These are phyloP conservation scores for Tragulus kanchil DNA, from an alignment of 2,113 vertebrate genomes.

Conservation along the genomic window DNA sequence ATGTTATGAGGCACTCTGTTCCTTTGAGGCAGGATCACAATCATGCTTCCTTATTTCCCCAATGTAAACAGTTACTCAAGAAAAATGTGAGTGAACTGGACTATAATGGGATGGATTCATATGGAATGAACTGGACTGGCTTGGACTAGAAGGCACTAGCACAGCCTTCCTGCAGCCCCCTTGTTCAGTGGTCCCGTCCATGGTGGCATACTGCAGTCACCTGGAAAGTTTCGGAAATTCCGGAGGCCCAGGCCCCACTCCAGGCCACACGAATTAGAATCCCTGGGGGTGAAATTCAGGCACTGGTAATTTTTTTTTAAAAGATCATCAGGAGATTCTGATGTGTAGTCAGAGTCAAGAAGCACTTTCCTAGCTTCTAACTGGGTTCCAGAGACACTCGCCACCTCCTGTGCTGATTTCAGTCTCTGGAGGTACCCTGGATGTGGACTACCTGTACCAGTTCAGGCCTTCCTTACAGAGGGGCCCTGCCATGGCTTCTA, in stretches of 20 bases:
- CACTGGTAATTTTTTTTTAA: background rate
- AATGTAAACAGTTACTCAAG: background rate
- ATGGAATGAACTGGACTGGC: background rate
- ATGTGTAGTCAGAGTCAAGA: background rate
- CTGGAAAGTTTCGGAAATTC: background rate
- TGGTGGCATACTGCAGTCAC: rapidly evolving
- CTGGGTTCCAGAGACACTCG: background rate
- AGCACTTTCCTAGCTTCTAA: background rate
- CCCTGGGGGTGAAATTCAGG: background rate
- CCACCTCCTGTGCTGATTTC: background rate
- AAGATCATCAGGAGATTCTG: background rate
- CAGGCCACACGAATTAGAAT: background rate
- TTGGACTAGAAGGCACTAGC: rapidly evolving
- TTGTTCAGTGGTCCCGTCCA: rapidly evolving
- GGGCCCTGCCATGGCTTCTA: background rate
- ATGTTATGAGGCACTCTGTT: background rate
- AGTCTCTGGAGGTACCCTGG: background rate
- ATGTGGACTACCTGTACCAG: background rate
- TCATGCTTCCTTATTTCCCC: background rate
- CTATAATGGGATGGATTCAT: background rate
- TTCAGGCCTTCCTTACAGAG: background rate
- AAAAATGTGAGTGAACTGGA: background rate
- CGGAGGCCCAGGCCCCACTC: background rate
- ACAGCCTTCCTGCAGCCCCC: rapidly evolving
- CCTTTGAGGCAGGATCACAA: background rate